A percentile compares a stretch with the other conserved stretches of the same genome.
Evolutionary conservation across 1,140 invertebrate genomes (phyloP).

Genomic region (Apis florea): DNA sequence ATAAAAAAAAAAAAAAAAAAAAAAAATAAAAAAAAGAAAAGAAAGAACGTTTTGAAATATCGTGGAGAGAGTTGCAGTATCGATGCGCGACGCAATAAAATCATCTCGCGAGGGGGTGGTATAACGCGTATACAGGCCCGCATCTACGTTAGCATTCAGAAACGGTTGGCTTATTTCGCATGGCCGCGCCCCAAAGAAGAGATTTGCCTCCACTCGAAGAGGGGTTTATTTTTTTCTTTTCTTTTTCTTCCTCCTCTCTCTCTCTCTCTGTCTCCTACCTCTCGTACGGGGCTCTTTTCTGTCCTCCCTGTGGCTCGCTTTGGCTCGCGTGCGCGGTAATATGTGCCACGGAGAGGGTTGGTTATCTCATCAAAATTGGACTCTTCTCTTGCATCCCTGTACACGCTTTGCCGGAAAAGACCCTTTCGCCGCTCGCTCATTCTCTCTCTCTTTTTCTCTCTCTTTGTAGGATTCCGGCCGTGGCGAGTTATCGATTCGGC

Average conservation of each 20-base stretch:
- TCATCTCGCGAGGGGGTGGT: constrained; percentile 48
- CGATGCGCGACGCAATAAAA: constrained; percentile 62
- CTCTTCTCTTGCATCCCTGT: constrained; percentile 64
- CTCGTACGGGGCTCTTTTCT: constrained; percentile 35
- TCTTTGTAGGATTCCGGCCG: constrained; percentile 78
- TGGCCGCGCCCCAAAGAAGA: constrained; percentile 77
- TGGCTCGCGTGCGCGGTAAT: constrained; percentile 55
- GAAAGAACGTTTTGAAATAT: constrained; percentile 20
- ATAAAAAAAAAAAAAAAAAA: not conserved
- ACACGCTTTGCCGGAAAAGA: constrained; percentile 52
- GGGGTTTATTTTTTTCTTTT: constrained; percentile 66
- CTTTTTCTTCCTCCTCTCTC: constrained; percentile 44
- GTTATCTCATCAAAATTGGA: constrained; percentile 80
- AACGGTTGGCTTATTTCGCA: constrained; percentile 80
- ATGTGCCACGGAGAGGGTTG: constrained; percentile 71
- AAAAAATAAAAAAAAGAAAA: not conserved
- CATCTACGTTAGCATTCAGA: constrained; percentile 79
- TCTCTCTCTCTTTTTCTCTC: constrained; percentile 18
- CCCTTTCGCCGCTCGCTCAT: constrained; percentile 25
- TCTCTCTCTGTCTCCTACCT: constrained; percentile 42
- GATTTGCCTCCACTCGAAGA: constrained; percentile 78
- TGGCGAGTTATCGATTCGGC: constrained; percentile 74
- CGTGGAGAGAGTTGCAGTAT: constrained; percentile 41
- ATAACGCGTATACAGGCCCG: constrained; percentile 55
- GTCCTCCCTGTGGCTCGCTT: constrained; percentile 22